phyloP scores from a whole-genome alignment of 2,888 invertebrate genomes.

The Eutolmus rufibarbis region DNA sequence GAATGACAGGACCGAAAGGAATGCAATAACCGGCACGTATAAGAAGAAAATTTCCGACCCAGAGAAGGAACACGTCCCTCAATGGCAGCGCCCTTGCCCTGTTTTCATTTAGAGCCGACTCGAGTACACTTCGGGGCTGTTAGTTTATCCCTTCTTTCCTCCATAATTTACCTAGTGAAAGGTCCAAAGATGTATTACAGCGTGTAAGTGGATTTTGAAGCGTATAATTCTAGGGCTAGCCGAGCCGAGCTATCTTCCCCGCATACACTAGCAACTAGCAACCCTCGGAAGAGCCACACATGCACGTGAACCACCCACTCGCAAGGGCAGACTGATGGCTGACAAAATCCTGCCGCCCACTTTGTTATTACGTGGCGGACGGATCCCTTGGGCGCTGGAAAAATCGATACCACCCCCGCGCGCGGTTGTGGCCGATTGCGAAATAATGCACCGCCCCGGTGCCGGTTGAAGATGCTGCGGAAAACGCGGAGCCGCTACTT shows the following conservation, averaged over 20 bases:
- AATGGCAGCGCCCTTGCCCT: slow-evolving; percentile 24
- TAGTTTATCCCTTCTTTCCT: slow-evolving; percentile 19
- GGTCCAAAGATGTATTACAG: slow-evolving; percentile 22
- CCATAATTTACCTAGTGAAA: slow-evolving; percentile 24
- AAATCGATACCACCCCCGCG: slow-evolving; percentile 7
- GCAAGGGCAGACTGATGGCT: background rate
- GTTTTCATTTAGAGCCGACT: slow-evolving; percentile 22
- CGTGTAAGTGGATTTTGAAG: slow-evolving; percentile 20
- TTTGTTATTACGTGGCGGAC: background rate
- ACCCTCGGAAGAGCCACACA: background rate
- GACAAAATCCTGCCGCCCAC: background rate
- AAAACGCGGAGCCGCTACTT: background rate
- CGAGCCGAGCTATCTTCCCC: background rate
- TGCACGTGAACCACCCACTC: background rate
- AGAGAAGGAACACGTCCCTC: slow-evolving; percentile 1
- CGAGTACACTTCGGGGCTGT: slow-evolving; percentile 21
- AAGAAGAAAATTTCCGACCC: slow-evolving; percentile 24
- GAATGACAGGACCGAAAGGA: slow-evolving; percentile 22
- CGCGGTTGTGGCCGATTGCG: background rate
- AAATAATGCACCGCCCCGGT: background rate
- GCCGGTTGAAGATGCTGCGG: background rate
- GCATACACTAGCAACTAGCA: background rate
- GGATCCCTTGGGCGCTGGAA: background rate
- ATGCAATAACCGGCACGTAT: slow-evolving; percentile 20
- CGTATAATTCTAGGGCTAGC: background rate